Base-by-base conservation (phyloP, 2,888 invertebrate species). In the Leptinotarsa juncta region DNA sequence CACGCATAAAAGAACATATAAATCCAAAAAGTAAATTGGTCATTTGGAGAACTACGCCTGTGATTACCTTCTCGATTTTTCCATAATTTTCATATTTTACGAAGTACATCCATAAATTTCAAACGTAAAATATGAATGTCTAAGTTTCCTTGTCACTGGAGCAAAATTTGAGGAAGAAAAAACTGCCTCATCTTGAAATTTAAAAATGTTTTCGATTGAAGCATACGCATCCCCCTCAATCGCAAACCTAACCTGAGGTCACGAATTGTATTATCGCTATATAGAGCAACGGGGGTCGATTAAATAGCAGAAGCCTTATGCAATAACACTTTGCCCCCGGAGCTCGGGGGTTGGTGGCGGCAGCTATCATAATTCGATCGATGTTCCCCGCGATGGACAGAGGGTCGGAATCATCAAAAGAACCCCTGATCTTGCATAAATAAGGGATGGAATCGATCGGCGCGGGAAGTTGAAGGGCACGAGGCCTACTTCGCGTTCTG, bases 381-480 rank as follows among this genome's bases (percentile, higher is more conserved):
- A 73, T 72, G 70, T 49, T 60, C 18, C 67, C 7, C 57, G 57
- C 20, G 57, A 57, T 71, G 71, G 71, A 65, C 70, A 71, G 67
- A 71, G 74, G 71, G 70, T 71, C 55, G 74, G 60, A 55, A 66
- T 70, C 65, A 69, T 74, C 70, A 74, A 74, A 74, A 62, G 74
- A 67, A 71, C 74, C 74, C 74, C 74, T 67, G 66, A 76, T 74
- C 73, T 71, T 72, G 74, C 76, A 77, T 74, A 78, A 75, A 78
- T 77, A 77, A 77, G 73, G 78, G 77, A 71, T 77, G 68, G 75
- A 73, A 72, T 73, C 70, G 70, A 67, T 18, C 60, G 72, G 73
- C 67, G 75, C 69, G 26, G 32, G 32, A 18, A 62, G 62, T 42
- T 60, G 32, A n/a, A 62, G 62, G 62, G 12, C 62, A 62, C 62